Evolutionary conservation across 1,140 invertebrate species (phyloP), one percentile per base, ranked within the genome.

Genomic region (Halictus rubicundus): DNA sequence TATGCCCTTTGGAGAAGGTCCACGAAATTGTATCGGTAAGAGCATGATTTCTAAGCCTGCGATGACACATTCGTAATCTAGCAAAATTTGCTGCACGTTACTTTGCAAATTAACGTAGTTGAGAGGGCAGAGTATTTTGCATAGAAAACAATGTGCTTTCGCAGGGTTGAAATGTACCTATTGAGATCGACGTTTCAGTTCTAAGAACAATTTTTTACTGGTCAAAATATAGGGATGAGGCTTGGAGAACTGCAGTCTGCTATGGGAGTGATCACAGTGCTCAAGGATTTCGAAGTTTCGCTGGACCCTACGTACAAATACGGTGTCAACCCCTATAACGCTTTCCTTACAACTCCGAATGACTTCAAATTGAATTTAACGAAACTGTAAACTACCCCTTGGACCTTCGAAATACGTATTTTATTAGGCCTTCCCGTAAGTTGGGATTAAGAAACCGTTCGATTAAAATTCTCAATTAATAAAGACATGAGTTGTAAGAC

Each of bases 221-320:
- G 57, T 80, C 86, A 14, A 42, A 39, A 64, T 57, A 9, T 72
- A 94, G 95, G 94, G n/a, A 89, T 93, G 88, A 91, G 96, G 42
- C 93, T 96, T 42, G 96, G 95, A 10, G 61, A 94, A 7, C 82
- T 96, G 57, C 95, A 96, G 88, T 92, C 94, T 0, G 95, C 95
- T 86, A 84, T 96, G 42, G 94, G 94, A 49, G 59, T 95, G 10
- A 89, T 92, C 0, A 89, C 91, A 16, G 89, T 95, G 37, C 54
- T 95, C 3, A 90, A 87, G n/a, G 82, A 90, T 16, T 93, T 93
- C 76, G 86, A 91, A 72, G 89, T 95, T 19, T 87, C 91, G 14
- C 5, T 92, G 0, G 92, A 93, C 77, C 72, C 87, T 2, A 84
- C 84, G 37, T 86, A 69, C 23, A 77, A 80, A 19, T 49, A 69